Evolutionary conservation across 2,888 invertebrate genomes (phyloP).

Genomic region (Chloromyia formosa): DNA sequence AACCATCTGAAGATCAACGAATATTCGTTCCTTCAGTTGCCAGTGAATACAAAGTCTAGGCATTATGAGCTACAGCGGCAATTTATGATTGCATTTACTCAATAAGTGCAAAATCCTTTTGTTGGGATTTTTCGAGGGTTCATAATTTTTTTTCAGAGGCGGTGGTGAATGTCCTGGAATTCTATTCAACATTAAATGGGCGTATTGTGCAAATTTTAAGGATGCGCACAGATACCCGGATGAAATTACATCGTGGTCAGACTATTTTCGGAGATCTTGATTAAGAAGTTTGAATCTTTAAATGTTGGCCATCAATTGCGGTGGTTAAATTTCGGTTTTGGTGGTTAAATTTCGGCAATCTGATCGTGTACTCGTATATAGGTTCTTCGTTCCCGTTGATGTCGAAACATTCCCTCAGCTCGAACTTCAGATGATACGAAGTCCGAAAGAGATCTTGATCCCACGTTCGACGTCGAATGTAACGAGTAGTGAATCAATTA

Average conservation of each 20-base stretch:
- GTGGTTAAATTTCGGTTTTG: too few relatives aligned
- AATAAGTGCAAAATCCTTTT: slow-evolving; percentile 30
- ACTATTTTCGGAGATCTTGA: not conserved
- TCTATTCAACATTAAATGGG: not conserved
- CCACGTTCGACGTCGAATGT: too few relatives aligned
- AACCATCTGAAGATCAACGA: slow-evolving; percentile 30
- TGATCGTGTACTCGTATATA: too few relatives aligned
- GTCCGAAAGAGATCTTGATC: too few relatives aligned
- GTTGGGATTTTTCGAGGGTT: not conserved
- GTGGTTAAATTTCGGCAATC: too few relatives aligned
- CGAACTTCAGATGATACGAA: too few relatives aligned
- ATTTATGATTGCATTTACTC: slow-evolving; percentile 38
- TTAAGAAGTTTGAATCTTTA: too few relatives aligned
- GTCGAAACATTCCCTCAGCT: too few relatives aligned
- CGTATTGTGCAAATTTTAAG: not conserved
- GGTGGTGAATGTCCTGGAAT: not conserved
- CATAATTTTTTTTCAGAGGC: not conserved
- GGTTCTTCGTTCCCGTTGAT: too few relatives aligned
- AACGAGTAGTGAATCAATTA: too few relatives aligned
- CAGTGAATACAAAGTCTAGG: slow-evolving; percentile 28
- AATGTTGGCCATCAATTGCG: too few relatives aligned
- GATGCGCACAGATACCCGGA: not conserved
- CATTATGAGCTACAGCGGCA: not conserved
- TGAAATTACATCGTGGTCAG: not conserved
- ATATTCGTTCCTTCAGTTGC: not conserved